Percentiles rank a stretch among this genome's conserved stretches.
These are phyloP conservation scores for Notarius quadriscutis DNA, from an alignment of 2,113 vertebrate species.

Conservation along the genomic window DNA sequence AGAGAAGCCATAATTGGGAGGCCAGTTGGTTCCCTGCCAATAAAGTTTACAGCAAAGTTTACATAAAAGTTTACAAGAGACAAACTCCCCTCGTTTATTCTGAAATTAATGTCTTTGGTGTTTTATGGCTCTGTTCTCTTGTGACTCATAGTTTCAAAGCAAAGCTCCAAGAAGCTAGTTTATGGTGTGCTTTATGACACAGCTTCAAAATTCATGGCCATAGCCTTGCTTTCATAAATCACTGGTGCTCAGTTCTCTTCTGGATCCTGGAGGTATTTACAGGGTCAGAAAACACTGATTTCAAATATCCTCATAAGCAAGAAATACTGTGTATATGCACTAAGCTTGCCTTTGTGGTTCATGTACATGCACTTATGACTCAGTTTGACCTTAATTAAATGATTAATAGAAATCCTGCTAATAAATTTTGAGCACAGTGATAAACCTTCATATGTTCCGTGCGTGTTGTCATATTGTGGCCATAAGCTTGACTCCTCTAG, in stretches of 20 bases:
- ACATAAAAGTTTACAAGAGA: conserved; percentile 64
- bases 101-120: conserved; percentile 57
- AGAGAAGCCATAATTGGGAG: conserved; percentile 69
- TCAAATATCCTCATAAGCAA: background rate
- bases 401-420: conserved; percentile 26
- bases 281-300: conserved; percentile 29
- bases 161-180: conserved; percentile 35
- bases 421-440: conserved; percentile 14
- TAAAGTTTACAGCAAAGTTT: conserved; percentile 82
- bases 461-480: conserved; percentile 34
- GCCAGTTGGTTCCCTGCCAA: conserved; percentile 79
- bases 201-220: conserved; percentile 48
- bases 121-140: conserved; percentile 43
- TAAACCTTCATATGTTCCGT: conserved; percentile 39
- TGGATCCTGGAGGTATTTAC: conserved; percentile 2
- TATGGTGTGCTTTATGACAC: conserved; percentile 49
- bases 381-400: conserved; percentile 20
- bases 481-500: conserved; percentile 44
- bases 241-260: conserved; percentile 21
- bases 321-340: background rate
- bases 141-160: conserved; percentile 46
- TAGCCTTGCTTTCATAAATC: conserved; percentile 40
- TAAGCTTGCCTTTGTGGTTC: conserved; percentile 1
- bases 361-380: conserved; percentile 7
- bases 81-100: conserved; percentile 59